Evolutionary conservation across 2,113 vertebrate species (phyloP).

Genomic region (Rhombomys opimus): DNA sequence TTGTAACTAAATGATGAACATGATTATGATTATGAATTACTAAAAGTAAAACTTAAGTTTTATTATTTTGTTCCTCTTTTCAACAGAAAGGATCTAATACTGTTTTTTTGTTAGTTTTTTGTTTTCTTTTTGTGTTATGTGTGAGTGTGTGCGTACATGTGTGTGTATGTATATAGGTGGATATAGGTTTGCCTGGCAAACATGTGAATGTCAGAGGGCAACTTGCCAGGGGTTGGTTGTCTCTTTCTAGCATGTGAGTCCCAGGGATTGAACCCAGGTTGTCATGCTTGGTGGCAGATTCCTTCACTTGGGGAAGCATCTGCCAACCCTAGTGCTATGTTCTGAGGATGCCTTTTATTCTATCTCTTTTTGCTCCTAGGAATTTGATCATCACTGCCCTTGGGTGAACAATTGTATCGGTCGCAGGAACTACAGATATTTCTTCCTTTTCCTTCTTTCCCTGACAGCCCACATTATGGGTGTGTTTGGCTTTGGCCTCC

Average conservation of each 20-base stretch:
- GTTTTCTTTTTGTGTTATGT: neutral
- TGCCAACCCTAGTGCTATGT: neutral
- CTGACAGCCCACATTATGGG: conserved; percentile 96
- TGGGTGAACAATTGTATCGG: conserved; percentile 99
- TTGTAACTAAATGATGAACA: neutral
- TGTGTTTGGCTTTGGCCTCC: conserved; percentile 95
- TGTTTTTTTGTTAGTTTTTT: neutral
- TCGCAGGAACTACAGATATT: conserved; percentile 97
- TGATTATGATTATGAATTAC: neutral
- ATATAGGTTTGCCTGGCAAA: neutral
- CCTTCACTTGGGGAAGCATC: neutral
- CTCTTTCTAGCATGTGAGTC: neutral
- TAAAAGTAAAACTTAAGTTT: neutral
- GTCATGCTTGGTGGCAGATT: neutral
- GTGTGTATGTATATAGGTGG: neutral
- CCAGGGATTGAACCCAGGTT: neutral
- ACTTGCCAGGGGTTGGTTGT: neutral
- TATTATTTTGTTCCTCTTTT: neutral
- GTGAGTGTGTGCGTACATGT: accelerated
- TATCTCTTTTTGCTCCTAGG: conserved; percentile 85
- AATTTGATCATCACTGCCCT: conserved; percentile 98
- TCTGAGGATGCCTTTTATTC: neutral
- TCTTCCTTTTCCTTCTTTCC: conserved; percentile 97
- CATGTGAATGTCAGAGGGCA: neutral
- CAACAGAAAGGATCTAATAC: neutral